Percentiles rank a stretch among this genome's conserved stretches.
Conservation (phyloP, 2,888 invertebrate genomes). For the Entomobrya multifasciata region DNA sequence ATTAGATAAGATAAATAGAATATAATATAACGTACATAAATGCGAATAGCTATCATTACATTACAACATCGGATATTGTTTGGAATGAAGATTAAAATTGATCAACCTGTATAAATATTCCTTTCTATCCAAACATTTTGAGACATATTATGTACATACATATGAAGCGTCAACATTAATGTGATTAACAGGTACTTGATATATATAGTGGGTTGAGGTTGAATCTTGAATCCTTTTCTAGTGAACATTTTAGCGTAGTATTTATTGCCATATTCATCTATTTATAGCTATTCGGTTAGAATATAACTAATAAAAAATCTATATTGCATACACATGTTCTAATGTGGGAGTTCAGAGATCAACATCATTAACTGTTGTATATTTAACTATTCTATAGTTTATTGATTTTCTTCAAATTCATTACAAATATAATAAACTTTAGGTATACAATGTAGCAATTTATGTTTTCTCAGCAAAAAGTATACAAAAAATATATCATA, state of each 20-base stretch:
- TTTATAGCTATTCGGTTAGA: not conserved
- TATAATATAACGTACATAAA: too few relatives aligned
- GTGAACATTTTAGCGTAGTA: not conserved
- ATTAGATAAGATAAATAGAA: too few relatives aligned
- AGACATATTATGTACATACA: too few relatives aligned
- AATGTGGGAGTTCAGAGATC: not conserved
- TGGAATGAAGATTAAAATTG: constrained; percentile 3
- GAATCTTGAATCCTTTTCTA: not conserved
- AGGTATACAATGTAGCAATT: too few relatives aligned
- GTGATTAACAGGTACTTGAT: constrained; percentile 39
- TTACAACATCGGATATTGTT: not conserved
- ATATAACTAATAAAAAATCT: too few relatives aligned
- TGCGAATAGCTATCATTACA: not conserved
- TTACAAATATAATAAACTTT: not conserved
- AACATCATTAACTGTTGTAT: too few relatives aligned
- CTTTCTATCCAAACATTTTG: constrained; percentile 5
- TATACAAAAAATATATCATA: not conserved
- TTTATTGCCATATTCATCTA: not conserved
- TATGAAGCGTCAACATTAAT: constrained; percentile 38
- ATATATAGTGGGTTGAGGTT: not conserved
- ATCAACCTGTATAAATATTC: not conserved
- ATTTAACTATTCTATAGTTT: not conserved
- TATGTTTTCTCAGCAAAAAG: not conserved
- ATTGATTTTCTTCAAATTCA: not conserved
- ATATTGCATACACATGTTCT: too few relatives aligned